phyloP scores from a whole-genome alignment of 2,888 invertebrate species.

The Ichneumoninae sp. region DNA sequence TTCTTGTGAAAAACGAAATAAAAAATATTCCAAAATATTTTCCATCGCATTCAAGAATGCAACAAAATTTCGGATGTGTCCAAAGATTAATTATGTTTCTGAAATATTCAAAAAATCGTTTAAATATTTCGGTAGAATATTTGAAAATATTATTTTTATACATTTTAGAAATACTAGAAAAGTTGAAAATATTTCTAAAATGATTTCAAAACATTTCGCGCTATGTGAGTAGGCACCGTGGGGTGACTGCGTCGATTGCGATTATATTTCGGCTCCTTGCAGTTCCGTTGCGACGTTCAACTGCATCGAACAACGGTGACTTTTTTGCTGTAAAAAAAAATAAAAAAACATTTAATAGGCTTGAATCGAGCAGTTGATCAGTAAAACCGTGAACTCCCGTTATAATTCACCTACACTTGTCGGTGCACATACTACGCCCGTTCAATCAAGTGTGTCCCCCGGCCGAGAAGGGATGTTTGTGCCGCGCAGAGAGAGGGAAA shows the following conservation, averaged over 20 bases:
- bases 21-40: too few relatives aligned
- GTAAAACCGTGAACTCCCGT: constrained; percentile 14
- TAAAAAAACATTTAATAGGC: background rate
- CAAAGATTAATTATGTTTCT: too few relatives aligned
- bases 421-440: background rate
- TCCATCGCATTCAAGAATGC: too few relatives aligned
- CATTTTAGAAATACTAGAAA: too few relatives aligned
- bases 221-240: too few relatives aligned
- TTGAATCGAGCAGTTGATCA: constrained; percentile 2
- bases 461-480: constrained; percentile 40
- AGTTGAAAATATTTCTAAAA: too few relatives aligned
- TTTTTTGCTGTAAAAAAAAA: background rate
- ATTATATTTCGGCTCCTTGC: background rate
- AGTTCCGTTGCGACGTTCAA: background rate
- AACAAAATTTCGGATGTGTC: too few relatives aligned
- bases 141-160: too few relatives aligned
- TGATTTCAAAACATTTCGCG: too few relatives aligned
- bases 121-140: too few relatives aligned
- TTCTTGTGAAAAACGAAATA: too few relatives aligned
- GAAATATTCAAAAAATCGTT: too few relatives aligned
- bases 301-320: background rate
- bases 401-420: constrained; percentile 6
- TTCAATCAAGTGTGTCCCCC: constrained; percentile 37
- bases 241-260: background rate
- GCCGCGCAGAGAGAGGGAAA: background rate